A percentile compares a stretch with the other conserved stretches of the same genome.
phyloP scores from a whole-genome alignment of 1,140 invertebrate genomes.

The Teleogryllus occipitalis region DNA sequence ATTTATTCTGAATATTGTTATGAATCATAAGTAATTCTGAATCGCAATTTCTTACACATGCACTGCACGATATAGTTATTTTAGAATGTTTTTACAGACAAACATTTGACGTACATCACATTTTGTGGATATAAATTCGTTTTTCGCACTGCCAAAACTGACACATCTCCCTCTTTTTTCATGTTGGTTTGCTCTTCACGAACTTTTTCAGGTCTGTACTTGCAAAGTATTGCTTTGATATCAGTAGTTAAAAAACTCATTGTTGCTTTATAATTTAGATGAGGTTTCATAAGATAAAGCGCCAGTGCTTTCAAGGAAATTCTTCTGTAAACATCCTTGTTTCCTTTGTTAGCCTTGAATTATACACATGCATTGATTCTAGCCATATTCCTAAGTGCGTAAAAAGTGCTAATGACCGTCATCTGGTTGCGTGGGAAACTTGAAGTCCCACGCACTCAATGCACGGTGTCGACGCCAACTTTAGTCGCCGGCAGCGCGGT shows the following conservation, averaged over 20 bases:
- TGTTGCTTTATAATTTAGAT: too few species aligned
- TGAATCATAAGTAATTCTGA: too few species aligned
- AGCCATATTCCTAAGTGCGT: constrained; percentile 9
- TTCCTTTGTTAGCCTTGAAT: background rate
- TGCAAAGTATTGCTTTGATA: background rate
- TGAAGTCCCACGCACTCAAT: constrained; percentile 30
- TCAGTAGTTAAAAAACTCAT: background rate
- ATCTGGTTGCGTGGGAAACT: constrained; percentile 24
- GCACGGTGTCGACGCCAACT: constrained; percentile 35
- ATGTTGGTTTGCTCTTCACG: background rate
- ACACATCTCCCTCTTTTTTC: background rate
- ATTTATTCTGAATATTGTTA: too few species aligned
- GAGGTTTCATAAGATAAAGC: constrained; percentile 6
- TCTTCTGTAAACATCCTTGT: background rate
- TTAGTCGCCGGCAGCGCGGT: too few species aligned
- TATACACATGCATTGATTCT: constrained; percentile 14
- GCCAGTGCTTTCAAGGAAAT: background rate
- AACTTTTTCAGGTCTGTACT: background rate
- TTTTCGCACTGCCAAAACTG: background rate
- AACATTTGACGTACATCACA: background rate
- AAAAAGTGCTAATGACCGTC: constrained; percentile 16
- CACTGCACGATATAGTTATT: too few species aligned
- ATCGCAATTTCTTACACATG: too few species aligned
- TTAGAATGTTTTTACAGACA: background rate
- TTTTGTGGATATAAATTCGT: background rate